These are phyloP conservation scores for Hyles lineata DNA, from an alignment of 2,888 invertebrate genomes.

Conservation along the genomic window DNA sequence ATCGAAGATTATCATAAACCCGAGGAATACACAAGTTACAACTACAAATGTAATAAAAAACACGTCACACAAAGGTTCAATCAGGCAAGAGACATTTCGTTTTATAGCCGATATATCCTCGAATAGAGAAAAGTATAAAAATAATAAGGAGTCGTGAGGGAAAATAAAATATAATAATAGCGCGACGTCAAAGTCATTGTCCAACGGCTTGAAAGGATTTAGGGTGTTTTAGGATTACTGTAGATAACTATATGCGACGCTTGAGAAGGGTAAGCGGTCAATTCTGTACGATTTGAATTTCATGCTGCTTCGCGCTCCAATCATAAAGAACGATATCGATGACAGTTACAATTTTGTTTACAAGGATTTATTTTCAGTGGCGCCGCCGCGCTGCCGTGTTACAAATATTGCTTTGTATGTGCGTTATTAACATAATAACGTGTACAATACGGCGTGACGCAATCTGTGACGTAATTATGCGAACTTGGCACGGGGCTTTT, in stretches of 20 bases:
- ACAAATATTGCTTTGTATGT: slow-evolving; percentile 16
- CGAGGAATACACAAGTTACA: slow-evolving; percentile 29
- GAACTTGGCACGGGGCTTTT: slow-evolving; percentile 5
- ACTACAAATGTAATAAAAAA: slow-evolving; percentile 56
- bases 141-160: slow-evolving; percentile 76
- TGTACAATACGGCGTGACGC: slow-evolving; percentile 31
- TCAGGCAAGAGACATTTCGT: slow-evolving; percentile 76
- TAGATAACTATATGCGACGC: slow-evolving; percentile 47
- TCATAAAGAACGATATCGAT: slow-evolving; percentile 75
- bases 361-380: slow-evolving; percentile 68
- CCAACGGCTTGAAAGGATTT: slow-evolving; percentile 67
- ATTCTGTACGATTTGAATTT: slow-evolving; percentile 72
- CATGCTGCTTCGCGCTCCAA: slow-evolving; percentile 62
- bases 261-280: slow-evolving; percentile 70
- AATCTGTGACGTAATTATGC: slow-evolving; percentile 21
- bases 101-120: slow-evolving; percentile 77
- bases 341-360: slow-evolving; percentile 79
- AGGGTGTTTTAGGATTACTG: slow-evolving; percentile 58
- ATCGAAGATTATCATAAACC: slow-evolving; percentile 25
- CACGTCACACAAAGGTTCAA: slow-evolving; percentile 67
- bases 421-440: slow-evolving; percentile 12
- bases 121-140: slow-evolving; percentile 78
- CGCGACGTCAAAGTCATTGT: slow-evolving; percentile 65
- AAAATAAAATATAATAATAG: slow-evolving; percentile 80
- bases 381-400: slow-evolving; percentile 46